A percentile compares a stretch with the other conserved stretches of the same genome.
Conservation (phyloP, 92 coral and sea anemone species). For the Anthopleura xanthogrammica region DNA sequence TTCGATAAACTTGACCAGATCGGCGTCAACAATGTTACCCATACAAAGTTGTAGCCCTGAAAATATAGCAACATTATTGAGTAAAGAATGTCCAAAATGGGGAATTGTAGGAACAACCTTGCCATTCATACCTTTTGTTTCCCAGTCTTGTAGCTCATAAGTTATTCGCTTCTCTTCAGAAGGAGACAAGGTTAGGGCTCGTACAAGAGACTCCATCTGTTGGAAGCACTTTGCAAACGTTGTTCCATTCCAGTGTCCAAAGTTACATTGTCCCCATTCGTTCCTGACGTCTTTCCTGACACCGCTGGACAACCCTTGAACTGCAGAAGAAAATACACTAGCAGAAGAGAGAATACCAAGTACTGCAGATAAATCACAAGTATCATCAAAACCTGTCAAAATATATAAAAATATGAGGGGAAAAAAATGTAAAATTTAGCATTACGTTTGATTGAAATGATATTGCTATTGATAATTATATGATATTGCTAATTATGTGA, state of each 20-base stretch:
- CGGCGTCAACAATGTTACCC: neutral
- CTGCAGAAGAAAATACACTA: neutral
- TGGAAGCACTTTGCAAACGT: constrained; percentile 5
- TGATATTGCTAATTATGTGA: no score
- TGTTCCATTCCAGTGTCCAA: neutral
- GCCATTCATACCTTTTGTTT: neutral
- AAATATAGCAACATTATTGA: neutral
- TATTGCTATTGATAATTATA: no score
- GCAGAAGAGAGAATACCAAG: constrained; percentile 1
- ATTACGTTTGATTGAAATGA: no score
- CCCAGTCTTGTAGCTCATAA: neutral
- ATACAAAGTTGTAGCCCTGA: neutral
- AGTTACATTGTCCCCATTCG: constrained; percentile 1
- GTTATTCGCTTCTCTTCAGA: neutral
- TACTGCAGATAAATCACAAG: neutral
- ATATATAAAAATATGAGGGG: no score
- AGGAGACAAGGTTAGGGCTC: neutral
- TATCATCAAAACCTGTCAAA: neutral
- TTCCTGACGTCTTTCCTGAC: neutral
- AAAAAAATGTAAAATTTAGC: no score
- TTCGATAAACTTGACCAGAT: neutral
- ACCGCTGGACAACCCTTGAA: neutral
- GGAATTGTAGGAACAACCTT: neutral
- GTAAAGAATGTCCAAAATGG: neutral
- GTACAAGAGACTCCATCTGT: neutral